These are phyloP conservation scores for Hozukius guyotensis DNA, from an alignment of 2,797 vertebrate species.

Conservation along the genomic window DNA sequence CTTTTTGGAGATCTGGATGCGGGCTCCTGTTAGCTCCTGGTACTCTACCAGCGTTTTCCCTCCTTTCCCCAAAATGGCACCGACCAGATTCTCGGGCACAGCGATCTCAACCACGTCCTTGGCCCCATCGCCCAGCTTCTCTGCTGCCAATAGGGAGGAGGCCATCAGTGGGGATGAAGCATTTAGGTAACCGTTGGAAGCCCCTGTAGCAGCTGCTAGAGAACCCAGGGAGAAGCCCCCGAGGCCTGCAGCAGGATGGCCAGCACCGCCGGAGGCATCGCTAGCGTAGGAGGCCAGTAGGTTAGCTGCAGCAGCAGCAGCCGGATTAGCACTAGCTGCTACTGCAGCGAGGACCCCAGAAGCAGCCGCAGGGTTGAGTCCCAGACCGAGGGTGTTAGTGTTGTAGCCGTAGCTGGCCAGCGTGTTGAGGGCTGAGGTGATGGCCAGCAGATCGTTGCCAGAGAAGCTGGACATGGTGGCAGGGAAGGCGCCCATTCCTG, in stretches of 20 bases:
- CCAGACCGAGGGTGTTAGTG: slow-evolving; percentile 93
- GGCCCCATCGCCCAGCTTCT: slow-evolving; percentile 92
- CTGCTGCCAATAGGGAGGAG: slow-evolving; percentile 90
- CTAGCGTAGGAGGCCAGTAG: slow-evolving; percentile 92
- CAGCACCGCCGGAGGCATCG: slow-evolving; percentile 84
- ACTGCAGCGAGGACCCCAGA: slow-evolving; percentile 92
- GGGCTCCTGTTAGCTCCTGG: slow-evolving; percentile 96
- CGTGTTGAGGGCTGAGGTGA: slow-evolving; percentile 95
- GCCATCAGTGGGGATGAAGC: slow-evolving; percentile 90
- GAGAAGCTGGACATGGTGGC: slow-evolving; percentile 91
- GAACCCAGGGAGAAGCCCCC: slow-evolving; percentile 91
- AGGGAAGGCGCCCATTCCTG: slow-evolving; percentile 90
- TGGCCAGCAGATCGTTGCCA: slow-evolving; percentile 94
- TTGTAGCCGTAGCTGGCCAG: slow-evolving; percentile 97
- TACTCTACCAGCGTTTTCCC: slow-evolving; percentile 97
- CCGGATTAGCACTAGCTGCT: slow-evolving; percentile 92
- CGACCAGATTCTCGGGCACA: slow-evolving; percentile 95
- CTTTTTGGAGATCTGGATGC: slow-evolving; percentile 98
- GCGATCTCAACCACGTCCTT: slow-evolving; percentile 98
- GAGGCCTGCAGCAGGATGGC: slow-evolving; percentile 85
- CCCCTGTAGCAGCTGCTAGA: slow-evolving; percentile 88
- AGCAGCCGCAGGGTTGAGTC: slow-evolving; percentile 91
- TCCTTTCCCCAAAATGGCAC: slow-evolving; percentile 96
- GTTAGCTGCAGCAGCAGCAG: slow-evolving; percentile 92
- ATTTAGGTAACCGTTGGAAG: slow-evolving; percentile 92